These are phyloP conservation scores for Pimpla rufipes DNA, from an alignment of 2,888 invertebrate genomes.

Conservation along the genomic window DNA sequence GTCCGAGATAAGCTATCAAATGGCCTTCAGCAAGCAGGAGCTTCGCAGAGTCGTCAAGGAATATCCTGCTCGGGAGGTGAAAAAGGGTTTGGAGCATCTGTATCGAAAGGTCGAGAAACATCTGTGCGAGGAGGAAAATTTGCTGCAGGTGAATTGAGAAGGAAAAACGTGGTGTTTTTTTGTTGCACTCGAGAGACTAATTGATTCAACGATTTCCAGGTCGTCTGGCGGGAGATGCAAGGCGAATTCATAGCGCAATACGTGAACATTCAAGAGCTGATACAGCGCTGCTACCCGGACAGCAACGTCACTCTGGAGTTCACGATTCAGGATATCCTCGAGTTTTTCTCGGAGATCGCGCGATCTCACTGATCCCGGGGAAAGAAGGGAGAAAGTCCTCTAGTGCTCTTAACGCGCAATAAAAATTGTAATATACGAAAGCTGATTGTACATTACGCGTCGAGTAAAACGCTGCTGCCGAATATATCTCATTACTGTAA, in stretches of 20 bases:
- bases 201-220: constrained; percentile 86
- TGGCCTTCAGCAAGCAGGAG: constrained; percentile 98
- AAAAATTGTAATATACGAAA: constrained; percentile 51
- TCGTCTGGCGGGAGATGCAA: constrained; percentile 99
- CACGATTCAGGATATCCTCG: constrained; percentile 97
- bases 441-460: constrained; percentile 47
- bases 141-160: constrained; percentile 88
- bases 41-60: constrained; percentile 96
- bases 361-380: constrained; percentile 91
- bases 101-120: constrained; percentile 99
- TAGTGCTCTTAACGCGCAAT: constrained; percentile 4
- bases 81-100: constrained; percentile 95
- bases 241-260: constrained; percentile 99
- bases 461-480: constrained; percentile 23
- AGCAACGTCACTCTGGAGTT: constrained; percentile 97
- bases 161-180: constrained; percentile 26
- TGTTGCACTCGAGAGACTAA: constrained; percentile 7
- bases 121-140: constrained; percentile 96
- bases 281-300: constrained; percentile 98
- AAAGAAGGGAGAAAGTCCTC: not conserved
- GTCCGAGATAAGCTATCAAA: constrained; percentile 98
- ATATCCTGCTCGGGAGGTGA: constrained; percentile 97
- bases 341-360: constrained; percentile 99
- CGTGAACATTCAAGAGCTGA: constrained; percentile 95
- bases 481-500: constrained; percentile 50